Conservation (phyloP, 2,888 invertebrate species). For the Lasius fuliginosus region DNA sequence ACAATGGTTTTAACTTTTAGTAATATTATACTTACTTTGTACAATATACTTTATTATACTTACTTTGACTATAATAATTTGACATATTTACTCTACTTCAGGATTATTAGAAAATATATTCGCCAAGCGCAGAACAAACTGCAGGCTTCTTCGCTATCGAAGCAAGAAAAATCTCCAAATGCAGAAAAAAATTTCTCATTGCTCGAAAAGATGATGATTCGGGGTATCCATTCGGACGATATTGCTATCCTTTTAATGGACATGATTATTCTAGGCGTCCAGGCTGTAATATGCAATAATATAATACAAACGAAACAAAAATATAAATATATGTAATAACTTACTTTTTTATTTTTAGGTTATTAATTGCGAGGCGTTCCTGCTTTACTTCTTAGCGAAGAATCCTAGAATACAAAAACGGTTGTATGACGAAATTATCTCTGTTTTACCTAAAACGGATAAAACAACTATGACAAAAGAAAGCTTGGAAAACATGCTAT, state of each 20-base stretch:
- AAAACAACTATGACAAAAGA: slow-evolving; percentile 80
- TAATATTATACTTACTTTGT: not conserved
- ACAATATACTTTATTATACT: too few species aligned
- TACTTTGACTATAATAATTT: not conserved
- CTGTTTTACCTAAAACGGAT: slow-evolving; percentile 80
- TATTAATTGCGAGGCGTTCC: slow-evolving; percentile 89
- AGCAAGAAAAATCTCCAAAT: slow-evolving; percentile 46
- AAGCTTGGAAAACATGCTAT: slow-evolving; percentile 85
- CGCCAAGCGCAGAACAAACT: slow-evolving; percentile 85
- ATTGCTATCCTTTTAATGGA: slow-evolving; percentile 89
- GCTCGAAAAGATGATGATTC: slow-evolving; percentile 87
- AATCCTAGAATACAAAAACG: slow-evolving; percentile 89
- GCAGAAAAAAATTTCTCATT: slow-evolving; percentile 83
- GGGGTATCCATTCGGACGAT: slow-evolving; percentile 88
- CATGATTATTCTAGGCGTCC: slow-evolving; percentile 90
- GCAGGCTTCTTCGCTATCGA: slow-evolving; percentile 77
- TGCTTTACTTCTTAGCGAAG: slow-evolving; percentile 90
- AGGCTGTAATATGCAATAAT: slow-evolving; percentile 86
- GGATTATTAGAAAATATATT: slow-evolving; percentile 89
- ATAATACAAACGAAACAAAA: not conserved
- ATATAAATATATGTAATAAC: not conserved
- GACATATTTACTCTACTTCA: slow-evolving; percentile 76
- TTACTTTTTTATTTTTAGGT: slow-evolving; percentile 85
- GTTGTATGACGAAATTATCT: slow-evolving; percentile 89
- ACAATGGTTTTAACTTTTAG: not conserved